Evolutionary conservation across 2,797 vertebrate genomes (phyloP), one percentile per base, ranked within the genome.

Genomic region (Natrix natrix): DNA sequence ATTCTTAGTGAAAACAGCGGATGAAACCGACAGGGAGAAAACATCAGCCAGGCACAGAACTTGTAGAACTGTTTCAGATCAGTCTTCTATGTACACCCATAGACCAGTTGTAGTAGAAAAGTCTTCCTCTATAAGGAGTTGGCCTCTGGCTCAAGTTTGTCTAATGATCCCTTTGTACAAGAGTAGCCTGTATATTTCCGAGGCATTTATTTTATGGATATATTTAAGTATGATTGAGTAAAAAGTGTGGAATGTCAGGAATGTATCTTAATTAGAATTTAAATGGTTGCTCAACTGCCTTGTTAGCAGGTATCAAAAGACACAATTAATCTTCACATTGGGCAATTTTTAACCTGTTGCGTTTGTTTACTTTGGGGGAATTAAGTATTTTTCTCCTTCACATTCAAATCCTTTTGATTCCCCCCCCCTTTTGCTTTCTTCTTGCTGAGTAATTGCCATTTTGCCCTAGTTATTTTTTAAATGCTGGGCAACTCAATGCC

Each of bases 191-290:
- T 48, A 63, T 63, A 48, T 86, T 86, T 89, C 87, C 32, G 56
- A 89, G 66, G 10, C 12, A 22, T 66, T 91, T 17, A 28, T 83
- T 91, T 52, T 26, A 83, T 61, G 48, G 88, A 83, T 52, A 8
- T 52, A 56, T n/a, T n/a, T 63, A 48, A 56, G 26, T 16, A 55
- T 61, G 32, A 59, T 37, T 89, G 87, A 89, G 57, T 59, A 93
- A 4, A 55, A 91, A 66, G n/a, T 56, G 86, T 86, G 74, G 59
- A 91, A 94, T 59, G 69, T 59, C 56, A 86, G 43, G 86, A 86
- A 92, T 74, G 90, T 43, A 78, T 32, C 11, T 66, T 91, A 66
- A 94, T 92, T 89, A 28, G 43, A n/a, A 57, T 60, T 63, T 89
- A 86, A 86, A 66, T 92, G 32, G 43, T 59, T 91, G 59, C 69